Base-by-base conservation (phyloP, 2,113 vertebrate genomes). In the Ramphastos sulfuratus region DNA sequence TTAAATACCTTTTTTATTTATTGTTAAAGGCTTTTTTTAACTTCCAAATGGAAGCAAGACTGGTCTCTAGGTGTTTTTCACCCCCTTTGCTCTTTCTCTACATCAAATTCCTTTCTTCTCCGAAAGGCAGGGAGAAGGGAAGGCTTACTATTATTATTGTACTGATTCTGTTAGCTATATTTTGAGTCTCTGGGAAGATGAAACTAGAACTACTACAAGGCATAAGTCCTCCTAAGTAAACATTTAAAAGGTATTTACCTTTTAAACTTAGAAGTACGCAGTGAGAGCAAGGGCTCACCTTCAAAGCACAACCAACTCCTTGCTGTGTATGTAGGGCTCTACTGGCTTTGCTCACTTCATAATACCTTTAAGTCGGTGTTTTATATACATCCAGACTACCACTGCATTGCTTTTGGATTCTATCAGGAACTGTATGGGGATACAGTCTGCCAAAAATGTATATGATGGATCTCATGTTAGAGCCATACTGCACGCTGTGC, bases 361-460 rank as follows among this genome's bases (percentile, higher is more conserved):
- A 65, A 25, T 63, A 65, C 35, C 37, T 80, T 54, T 50, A 80
- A 89, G 31, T 46, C 67, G 74, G 12, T 37, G 21, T 89, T 77
- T 89, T 37, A 52, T 73, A 31, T 90, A 24, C 27, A 85, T 33
- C 28, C 72, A 71, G 52, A 67, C 52, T 80, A 92, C 35, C 79
- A 74, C 52, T 87, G 55, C 60, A 60, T 74, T 89, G 75, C 65
- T 83, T 94, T 94, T 71, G 81, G 58, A 82, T 73, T 77, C 46
- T 86, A 81, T 74, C 48, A 35, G 65, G 39, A 44, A 85, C 48
- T 87, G 64, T n/a, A 89, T 7, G 37, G 76, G 65, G 73, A 91
- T 81, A 89, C 9, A 24, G 58, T 75, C 69, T 87, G 89, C 91
- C 87, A 96, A 96, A 96, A 96, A 89, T 81, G 77, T 33, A 8